phyloP scores from a whole-genome alignment of 2,888 invertebrate species.

The Dorcus hopei region DNA sequence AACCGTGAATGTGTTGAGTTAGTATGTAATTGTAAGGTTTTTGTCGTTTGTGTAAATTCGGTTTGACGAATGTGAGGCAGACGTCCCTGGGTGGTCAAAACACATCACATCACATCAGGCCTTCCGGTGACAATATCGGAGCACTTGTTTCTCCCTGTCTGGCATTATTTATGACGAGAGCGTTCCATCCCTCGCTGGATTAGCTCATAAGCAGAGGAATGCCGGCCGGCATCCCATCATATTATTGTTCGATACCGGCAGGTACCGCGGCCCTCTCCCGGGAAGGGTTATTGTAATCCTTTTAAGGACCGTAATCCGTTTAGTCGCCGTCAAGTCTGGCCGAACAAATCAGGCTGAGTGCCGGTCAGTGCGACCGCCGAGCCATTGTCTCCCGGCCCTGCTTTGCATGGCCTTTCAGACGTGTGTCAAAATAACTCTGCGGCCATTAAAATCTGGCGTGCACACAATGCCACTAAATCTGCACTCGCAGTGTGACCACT shows the following conservation, averaged over 20 bases:
- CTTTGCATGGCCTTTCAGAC: conserved; percentile 28
- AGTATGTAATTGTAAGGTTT: too few relatives aligned
- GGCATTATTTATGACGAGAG: not conserved
- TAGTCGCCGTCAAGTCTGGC: conserved; percentile 16
- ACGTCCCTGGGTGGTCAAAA: not conserved
- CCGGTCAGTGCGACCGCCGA: conserved; percentile 18
- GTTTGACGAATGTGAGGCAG: too few relatives aligned
- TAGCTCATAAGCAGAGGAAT: conserved; percentile 4
- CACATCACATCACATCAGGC: not conserved
- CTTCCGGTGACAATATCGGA: conserved; percentile 1
- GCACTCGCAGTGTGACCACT: not conserved
- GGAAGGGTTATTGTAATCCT: conserved; percentile 18
- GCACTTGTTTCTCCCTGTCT: not conserved
- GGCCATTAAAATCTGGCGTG: conserved; percentile 7
- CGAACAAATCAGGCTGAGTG: conserved; percentile 17
- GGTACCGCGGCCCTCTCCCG: conserved; percentile 13
- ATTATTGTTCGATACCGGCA: conserved; percentile 16
- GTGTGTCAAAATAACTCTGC: conserved; percentile 30
- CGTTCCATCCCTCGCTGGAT: not conserved
- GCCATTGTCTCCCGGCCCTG: conserved; percentile 21
- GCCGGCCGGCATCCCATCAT: conserved; percentile 11
- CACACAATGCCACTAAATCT: conserved; percentile 7
- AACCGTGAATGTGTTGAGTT: too few relatives aligned
- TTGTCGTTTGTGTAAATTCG: too few relatives aligned
- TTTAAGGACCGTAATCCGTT: conserved; percentile 20